phyloP scores from a whole-genome alignment of 2,888 invertebrate genomes.

The Meteorus cinctellus region DNA sequence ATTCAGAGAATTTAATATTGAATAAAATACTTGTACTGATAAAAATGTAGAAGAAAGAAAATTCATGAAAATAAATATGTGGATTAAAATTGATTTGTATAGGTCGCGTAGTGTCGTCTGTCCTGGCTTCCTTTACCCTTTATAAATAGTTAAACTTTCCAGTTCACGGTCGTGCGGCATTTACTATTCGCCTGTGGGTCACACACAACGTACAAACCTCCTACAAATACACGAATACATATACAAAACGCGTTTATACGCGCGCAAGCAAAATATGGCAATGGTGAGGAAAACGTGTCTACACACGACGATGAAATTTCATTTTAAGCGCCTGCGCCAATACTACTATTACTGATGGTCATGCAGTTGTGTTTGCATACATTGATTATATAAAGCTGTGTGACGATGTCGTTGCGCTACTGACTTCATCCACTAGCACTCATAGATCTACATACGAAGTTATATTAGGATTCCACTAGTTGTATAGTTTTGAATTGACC shows the following conservation, averaged over 20 bases:
- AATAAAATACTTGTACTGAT: background rate
- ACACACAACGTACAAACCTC: constrained; percentile 11
- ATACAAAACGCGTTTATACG: background rate
- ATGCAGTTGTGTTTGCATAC: background rate
- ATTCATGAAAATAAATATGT: background rate
- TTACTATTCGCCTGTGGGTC: constrained; percentile 36
- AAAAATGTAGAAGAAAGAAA: background rate
- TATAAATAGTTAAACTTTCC: constrained; percentile 24
- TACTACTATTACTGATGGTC: background rate
- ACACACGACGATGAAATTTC: background rate
- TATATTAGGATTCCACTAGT: background rate
- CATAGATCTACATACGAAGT: background rate
- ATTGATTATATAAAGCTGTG: background rate
- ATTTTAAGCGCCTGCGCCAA: background rate
- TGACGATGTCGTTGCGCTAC: constrained; percentile 12
- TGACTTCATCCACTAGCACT: constrained; percentile 2
- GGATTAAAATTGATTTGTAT: background rate
- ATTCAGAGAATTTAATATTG: too few species aligned
- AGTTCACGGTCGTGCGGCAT: constrained; percentile 40
- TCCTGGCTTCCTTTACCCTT: constrained; percentile 22
- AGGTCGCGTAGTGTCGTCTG: background rate
- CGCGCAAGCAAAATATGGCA: constrained; percentile 2
- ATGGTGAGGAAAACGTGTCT: background rate
- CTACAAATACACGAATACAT: background rate
- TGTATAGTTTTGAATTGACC: constrained; percentile 4